Evolutionary conservation across 2,797 vertebrate genomes (phyloP).

Genomic region (Eupleurogrammus muticus): DNA sequence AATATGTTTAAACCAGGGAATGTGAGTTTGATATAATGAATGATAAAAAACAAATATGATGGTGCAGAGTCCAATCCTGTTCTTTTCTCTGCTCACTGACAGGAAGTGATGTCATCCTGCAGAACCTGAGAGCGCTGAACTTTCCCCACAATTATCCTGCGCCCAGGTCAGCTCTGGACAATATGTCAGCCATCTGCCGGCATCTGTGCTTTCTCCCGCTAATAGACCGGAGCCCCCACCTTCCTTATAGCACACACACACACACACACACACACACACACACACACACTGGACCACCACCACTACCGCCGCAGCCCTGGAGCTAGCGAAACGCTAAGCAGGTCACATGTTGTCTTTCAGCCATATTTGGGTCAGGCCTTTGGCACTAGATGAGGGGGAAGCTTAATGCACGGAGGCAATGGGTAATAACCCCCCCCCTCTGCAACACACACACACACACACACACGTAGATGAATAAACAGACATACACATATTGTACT

Average conservation of each 20-base stretch:
- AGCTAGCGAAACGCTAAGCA: conserved; percentile 85
- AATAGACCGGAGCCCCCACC: conserved; percentile 81
- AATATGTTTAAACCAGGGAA: not conserved
- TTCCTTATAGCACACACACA: no score
- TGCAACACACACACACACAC: conserved; percentile 42
- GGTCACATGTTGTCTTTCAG: conserved; percentile 98
- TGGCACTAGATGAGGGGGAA: conserved; percentile 85
- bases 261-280: not conserved
- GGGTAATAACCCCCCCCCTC: conserved; percentile 73
- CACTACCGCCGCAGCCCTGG: conserved; percentile 61
- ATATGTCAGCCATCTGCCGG: conserved; percentile 97
- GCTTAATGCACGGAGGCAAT: conserved; percentile 88
- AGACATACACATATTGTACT: conserved; percentile 35
- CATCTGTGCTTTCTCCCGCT: conserved; percentile 93
- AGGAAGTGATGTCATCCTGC: conserved; percentile 58
- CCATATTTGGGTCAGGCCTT: conserved; percentile 98
- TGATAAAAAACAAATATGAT: no score
- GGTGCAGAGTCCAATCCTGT: no score
- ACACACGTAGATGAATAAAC: conserved; percentile 30
- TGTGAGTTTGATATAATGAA: not conserved
- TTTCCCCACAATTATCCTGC: conserved; percentile 90
- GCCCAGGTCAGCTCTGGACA: conserved; percentile 92
- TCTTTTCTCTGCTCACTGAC: not conserved
- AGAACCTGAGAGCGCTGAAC: conserved; percentile 93
- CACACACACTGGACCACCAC: conserved; percentile 47